These are phyloP conservation scores for Chromis chromis DNA, from an alignment of 2,797 vertebrate genomes.

Conservation along the genomic window DNA sequence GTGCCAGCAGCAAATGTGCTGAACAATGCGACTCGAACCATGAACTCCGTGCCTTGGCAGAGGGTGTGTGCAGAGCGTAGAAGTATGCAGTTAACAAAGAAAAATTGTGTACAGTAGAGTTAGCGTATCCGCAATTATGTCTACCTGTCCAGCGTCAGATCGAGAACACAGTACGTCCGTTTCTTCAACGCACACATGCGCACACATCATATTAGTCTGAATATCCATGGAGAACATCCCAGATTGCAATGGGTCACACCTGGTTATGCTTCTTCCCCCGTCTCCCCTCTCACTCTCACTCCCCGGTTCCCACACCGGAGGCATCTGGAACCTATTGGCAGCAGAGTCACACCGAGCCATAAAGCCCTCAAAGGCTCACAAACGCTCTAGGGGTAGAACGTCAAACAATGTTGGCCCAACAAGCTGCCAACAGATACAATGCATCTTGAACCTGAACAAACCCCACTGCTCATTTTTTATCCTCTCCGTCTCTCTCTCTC, in stretches of 20 bases:
- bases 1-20: slow-evolving; percentile 84
- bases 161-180: slow-evolving; percentile 57
- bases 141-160: slow-evolving; percentile 66
- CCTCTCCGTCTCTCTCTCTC: slow-evolving; percentile 74
- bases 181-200: slow-evolving; percentile 48
- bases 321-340: slow-evolving; percentile 87
- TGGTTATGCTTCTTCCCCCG: slow-evolving; percentile 81
- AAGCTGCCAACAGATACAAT: slow-evolving; percentile 83
- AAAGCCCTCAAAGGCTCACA: slow-evolving; percentile 86
- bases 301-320: slow-evolving; percentile 83
- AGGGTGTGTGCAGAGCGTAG: slow-evolving; percentile 55
- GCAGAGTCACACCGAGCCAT: slow-evolving; percentile 86
- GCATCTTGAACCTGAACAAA: slow-evolving; percentile 84
- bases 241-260: slow-evolving; percentile 84
- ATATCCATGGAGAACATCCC: slow-evolving; percentile 80
- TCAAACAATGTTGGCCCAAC: slow-evolving; percentile 83
- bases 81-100: slow-evolving; percentile 32
- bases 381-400: slow-evolving; percentile 83
- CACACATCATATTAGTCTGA: slow-evolving; percentile 62
- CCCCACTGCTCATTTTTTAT: slow-evolving; percentile 80
- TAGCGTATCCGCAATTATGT: slow-evolving; percentile 53
- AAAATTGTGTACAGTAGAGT: slow-evolving; percentile 39
- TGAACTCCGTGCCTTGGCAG: slow-evolving; percentile 84
- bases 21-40: slow-evolving; percentile 80
- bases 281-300: slow-evolving; percentile 65